Percentiles rank a stretch among this genome's conserved stretches.
Conservation (phyloP, 2,797 vertebrate species). For the Leontopithecus rosalia region DNA sequence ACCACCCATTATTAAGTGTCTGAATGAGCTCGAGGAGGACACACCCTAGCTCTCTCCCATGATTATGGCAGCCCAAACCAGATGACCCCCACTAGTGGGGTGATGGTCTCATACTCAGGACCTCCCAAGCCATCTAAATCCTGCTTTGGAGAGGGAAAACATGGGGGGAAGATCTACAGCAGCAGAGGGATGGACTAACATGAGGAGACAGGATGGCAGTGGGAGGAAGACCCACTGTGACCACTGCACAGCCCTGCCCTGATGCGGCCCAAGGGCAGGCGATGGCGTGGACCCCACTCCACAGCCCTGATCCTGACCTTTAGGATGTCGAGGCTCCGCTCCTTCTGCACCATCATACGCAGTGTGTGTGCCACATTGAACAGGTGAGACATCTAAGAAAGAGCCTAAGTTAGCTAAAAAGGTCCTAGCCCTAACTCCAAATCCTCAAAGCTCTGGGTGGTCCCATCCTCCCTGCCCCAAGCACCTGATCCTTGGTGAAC, state of each 20-base stretch:
- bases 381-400: constrained; percentile 92
- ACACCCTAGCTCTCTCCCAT: not conserved
- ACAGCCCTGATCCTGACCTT: constrained; percentile 86
- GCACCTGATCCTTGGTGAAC: constrained; percentile 98
- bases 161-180: fast-evolving
- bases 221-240: not conserved
- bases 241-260: not conserved
- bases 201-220: not conserved
- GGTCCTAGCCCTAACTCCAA: not conserved
- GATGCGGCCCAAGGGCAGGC: not conserved
- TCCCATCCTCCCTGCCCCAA: not conserved
- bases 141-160: not conserved
- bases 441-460: not conserved
- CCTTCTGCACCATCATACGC: constrained; percentile 96
- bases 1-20: not conserved
- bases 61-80: not conserved
- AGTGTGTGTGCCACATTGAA: constrained; percentile 95
- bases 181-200: not conserved
- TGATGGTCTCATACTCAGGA: not conserved
- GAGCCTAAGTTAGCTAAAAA: not conserved
- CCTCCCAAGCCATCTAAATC: not conserved
- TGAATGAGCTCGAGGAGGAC: not conserved
- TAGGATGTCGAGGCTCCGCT: constrained; percentile 93
- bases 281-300: not conserved
- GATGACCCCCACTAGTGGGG: too few species aligned